phyloP scores from a whole-genome alignment of 1,140 invertebrate species.

The Trinorchestia longiramus region DNA sequence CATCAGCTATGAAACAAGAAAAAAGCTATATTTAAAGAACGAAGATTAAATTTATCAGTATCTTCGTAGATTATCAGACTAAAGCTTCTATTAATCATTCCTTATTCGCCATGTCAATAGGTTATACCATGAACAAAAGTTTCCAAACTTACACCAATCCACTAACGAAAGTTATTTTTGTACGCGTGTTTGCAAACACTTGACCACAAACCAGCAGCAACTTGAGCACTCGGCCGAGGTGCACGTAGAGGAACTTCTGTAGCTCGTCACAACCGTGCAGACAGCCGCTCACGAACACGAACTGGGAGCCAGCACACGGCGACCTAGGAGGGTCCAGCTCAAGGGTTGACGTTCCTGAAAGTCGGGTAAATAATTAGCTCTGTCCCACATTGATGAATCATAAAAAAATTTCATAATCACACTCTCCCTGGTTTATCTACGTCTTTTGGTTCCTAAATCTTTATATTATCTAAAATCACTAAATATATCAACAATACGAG shows the following conservation, averaged over 20 bases:
- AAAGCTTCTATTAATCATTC: too few relatives aligned
- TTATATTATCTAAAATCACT: too few relatives aligned
- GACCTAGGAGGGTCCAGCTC: conserved; percentile 8
- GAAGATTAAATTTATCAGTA: too few relatives aligned
- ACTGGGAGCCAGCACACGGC: not conserved
- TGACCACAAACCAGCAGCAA: not conserved
- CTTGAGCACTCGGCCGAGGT: conserved; percentile 8
- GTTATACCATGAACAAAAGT: too few relatives aligned
- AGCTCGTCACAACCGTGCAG: conserved; percentile 7
- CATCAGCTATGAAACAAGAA: not conserved
- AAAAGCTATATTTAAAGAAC: not conserved
- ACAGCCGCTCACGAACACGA: conserved; percentile 9
- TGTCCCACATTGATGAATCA: not conserved
- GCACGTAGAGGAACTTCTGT: conserved; percentile 47
- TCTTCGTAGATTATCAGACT: too few relatives aligned
- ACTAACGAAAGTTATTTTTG: too few relatives aligned
- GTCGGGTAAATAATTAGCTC: not conserved
- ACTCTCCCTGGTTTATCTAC: not conserved
- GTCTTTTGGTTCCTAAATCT: too few relatives aligned
- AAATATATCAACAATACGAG: too few relatives aligned
- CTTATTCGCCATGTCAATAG: too few relatives aligned
- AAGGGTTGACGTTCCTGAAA: conserved; percentile 14
- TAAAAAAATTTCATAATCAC: not conserved
- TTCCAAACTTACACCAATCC: too few relatives aligned
- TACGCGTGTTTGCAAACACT: too few relatives aligned